Conservation (phyloP, 2,113 vertebrate species). For the Bos taurus region DNA sequence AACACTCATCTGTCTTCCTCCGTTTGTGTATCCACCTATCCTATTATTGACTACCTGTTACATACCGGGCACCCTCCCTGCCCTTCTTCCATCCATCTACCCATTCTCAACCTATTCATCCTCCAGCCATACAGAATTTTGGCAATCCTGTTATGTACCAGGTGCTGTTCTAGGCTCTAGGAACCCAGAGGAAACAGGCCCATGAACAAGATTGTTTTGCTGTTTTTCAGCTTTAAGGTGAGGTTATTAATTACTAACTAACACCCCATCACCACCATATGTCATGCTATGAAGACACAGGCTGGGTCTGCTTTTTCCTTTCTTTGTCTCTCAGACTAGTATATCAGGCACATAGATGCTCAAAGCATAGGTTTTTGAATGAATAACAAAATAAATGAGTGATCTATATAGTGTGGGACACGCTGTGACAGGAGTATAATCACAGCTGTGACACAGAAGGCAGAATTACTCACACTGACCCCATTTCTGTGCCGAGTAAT, state of each 20-base stretch:
- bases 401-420: not conserved
- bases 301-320: not conserved
- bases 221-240: not conserved
- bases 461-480: not conserved
- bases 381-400: not conserved
- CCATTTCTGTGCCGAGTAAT: not conserved
- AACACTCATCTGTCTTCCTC: not conserved
- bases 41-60: not conserved
- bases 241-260: not conserved
- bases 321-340: not conserved
- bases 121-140: not conserved
- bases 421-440: not conserved
- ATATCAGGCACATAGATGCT: not conserved
- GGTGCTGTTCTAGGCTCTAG: not conserved
- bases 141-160: rapidly evolving
- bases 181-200: not conserved
- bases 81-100: not conserved
- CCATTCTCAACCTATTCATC: not conserved
- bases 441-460: not conserved
- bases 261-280: not conserved
- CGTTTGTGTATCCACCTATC: not conserved
- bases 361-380: not conserved
- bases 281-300: not conserved
- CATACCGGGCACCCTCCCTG: not conserved
- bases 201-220: not conserved